Evolutionary conservation across 2,888 invertebrate genomes (phyloP).

Genomic region (Ceramica pisi): DNA sequence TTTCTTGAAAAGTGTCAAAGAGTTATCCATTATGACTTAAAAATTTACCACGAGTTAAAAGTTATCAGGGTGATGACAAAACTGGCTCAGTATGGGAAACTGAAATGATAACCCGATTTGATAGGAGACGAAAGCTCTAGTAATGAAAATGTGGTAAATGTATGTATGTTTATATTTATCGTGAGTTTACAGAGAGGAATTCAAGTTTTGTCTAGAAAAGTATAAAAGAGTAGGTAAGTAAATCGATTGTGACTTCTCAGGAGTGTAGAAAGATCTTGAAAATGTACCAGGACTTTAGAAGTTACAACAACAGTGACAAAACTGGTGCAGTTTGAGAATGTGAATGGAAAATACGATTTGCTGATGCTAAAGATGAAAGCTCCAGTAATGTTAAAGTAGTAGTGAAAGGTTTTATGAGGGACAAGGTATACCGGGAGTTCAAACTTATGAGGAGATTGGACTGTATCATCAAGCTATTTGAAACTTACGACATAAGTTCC

Average conservation of each 20-base stretch:
- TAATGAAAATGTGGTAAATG: background rate
- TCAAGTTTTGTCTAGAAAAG: too few relatives aligned
- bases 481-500: background rate
- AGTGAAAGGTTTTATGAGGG: background rate
- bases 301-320: background rate
- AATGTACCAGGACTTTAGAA: conserved; percentile 1
- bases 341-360: background rate
- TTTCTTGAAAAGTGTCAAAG: background rate
- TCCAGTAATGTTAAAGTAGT: background rate
- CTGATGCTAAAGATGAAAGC: background rate
- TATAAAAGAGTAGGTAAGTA: background rate
- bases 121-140: background rate
- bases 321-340: too few relatives aligned
- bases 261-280: too few relatives aligned
- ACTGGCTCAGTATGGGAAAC: background rate
- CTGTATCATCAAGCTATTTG: background rate
- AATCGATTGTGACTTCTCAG: background rate
- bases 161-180: too few relatives aligned
- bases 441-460: background rate
- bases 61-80: background rate
- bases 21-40: background rate
- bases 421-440: background rate
- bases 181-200: too few relatives aligned
- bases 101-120: background rate
- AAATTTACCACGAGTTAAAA: background rate